These are phyloP conservation scores for Drosophila kohkoa DNA, from an alignment of 1,140 invertebrate genomes.

Conservation along the genomic window DNA sequence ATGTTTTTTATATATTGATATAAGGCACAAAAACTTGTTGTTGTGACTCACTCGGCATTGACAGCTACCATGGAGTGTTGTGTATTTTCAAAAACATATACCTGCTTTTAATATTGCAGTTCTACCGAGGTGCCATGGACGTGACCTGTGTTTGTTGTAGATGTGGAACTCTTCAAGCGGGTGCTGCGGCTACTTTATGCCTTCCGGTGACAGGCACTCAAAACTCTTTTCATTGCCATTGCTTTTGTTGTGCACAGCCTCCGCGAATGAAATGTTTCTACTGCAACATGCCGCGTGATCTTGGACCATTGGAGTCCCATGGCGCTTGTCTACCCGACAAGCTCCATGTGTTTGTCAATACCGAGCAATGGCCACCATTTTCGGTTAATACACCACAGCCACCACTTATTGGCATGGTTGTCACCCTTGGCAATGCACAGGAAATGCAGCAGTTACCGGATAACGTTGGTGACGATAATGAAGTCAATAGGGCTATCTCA, in stretches of 20 bases:
- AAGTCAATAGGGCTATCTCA: background rate
- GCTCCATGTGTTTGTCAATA: slow-evolving; percentile 33
- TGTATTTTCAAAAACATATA: no score
- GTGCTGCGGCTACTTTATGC: background rate
- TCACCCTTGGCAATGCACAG: background rate
- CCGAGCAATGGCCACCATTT: slow-evolving; percentile 44
- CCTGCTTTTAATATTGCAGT: no score
- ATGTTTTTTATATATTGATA: no score
- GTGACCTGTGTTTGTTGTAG: slow-evolving; percentile 34
- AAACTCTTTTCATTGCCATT: slow-evolving; percentile 14
- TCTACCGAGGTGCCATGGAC: background rate
- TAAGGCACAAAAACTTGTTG: no score
- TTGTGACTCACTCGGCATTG: no score
- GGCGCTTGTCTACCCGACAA: background rate
- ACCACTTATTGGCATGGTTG: background rate
- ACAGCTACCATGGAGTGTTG: no score
- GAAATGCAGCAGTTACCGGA: background rate
- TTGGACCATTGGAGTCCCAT: slow-evolving; percentile 7
- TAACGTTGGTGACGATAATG: no score
- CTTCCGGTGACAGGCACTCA: background rate
- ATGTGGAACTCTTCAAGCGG: slow-evolving; percentile 12
- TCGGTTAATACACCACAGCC: background rate
- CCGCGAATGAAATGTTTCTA: slow-evolving; percentile 43
- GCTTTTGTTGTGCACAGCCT: slow-evolving; percentile 44
- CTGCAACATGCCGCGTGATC: slow-evolving; percentile 26